Evolutionary conservation across 2,797 vertebrate genomes (phyloP).

Genomic region (Chrosomus eos): DNA sequence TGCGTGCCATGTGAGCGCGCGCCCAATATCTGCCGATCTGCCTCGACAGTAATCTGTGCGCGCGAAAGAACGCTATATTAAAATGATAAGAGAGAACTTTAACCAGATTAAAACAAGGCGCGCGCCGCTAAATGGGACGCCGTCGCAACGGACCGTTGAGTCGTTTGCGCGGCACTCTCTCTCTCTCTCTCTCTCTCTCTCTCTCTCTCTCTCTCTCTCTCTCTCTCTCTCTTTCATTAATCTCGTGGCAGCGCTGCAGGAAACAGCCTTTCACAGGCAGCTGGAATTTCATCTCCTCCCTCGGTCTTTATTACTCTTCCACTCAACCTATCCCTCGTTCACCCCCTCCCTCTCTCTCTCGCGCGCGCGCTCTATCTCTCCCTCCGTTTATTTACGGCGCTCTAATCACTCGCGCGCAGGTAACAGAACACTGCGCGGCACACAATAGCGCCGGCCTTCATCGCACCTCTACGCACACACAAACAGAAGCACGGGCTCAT

Average conservation of each 20-base stretch:
- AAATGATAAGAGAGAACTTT: slow-evolving; percentile 20
- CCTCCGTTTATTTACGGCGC: slow-evolving; percentile 58
- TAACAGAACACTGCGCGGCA: slow-evolving; percentile 66
- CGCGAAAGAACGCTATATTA: slow-evolving; percentile 20
- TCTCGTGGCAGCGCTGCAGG: slow-evolving; percentile 54
- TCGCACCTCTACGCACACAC: slow-evolving; percentile 54
- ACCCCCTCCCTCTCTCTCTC: not conserved
- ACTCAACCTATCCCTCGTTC: slow-evolving; percentile 39
- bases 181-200: slow-evolving; percentile 20
- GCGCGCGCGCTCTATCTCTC: slow-evolving; percentile 36
- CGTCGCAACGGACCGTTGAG: not conserved
- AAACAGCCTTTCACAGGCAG: slow-evolving; percentile 59
- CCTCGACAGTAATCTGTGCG: not conserved
- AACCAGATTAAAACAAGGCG: slow-evolving; percentile 23
- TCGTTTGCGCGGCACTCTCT: slow-evolving; percentile 17
- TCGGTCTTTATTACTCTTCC: slow-evolving; percentile 54
- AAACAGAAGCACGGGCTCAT: slow-evolving; percentile 46
- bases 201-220: not conserved
- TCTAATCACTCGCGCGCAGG: slow-evolving; percentile 60
- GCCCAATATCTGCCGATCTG: slow-evolving; percentile 27
- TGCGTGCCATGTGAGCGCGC: slow-evolving; percentile 6
- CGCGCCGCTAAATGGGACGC: slow-evolving; percentile 12
- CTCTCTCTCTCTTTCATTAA: slow-evolving; percentile 51
- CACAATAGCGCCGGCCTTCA: slow-evolving; percentile 47
- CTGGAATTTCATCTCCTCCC: slow-evolving; percentile 64